Percentiles rank a stretch among this genome's conserved stretches.
Evolutionary conservation across 2,797 vertebrate species (phyloP).

Genomic region (Diplodus sargus): DNA sequence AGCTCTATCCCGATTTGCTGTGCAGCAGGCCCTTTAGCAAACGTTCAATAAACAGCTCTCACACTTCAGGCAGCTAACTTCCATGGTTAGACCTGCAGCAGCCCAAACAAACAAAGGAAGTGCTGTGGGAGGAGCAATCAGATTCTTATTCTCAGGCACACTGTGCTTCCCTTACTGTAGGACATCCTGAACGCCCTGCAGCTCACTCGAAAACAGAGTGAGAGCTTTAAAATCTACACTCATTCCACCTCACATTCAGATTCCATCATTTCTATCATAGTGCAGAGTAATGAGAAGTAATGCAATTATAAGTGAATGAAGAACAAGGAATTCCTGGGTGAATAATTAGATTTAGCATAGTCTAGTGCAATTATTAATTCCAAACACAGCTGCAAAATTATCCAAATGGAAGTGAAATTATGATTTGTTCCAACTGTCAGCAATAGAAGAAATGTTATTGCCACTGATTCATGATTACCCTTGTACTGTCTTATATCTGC

Average conservation of each 20-base stretch:
- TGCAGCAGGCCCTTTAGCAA: conserved; percentile 25
- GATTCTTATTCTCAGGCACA: conserved; percentile 42
- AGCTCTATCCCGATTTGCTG: conserved; percentile 6
- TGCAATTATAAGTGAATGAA: conserved; percentile 29
- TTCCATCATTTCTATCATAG: conserved; percentile 18
- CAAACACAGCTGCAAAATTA: conserved; percentile 63
- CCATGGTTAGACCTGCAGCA: conserved; percentile 39
- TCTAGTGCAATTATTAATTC: conserved; percentile 50
- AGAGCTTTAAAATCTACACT: conserved; percentile 25
- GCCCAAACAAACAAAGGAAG: conserved; percentile 60
- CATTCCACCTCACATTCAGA: conserved; percentile 4
- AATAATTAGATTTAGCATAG: conserved; percentile 55
- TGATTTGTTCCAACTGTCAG: conserved; percentile 65
- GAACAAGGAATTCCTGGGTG: conserved; percentile 25
- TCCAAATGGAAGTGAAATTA: conserved; percentile 59
- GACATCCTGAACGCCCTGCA: conserved; percentile 57
- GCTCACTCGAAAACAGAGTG: conserved; percentile 2
- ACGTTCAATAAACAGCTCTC: conserved; percentile 48
- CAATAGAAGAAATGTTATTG: conserved; percentile 65
- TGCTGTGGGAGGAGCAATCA: conserved; percentile 36
- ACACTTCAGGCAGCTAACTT: conserved; percentile 35
- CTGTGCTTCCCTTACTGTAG: conserved; percentile 39
- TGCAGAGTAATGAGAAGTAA: conserved; percentile 33
- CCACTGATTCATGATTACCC: conserved; percentile 62
- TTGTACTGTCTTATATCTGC: conserved; percentile 39